A percentile compares a stretch with the other conserved stretches of the same genome.
phyloP scores from a whole-genome alignment of 1,140 invertebrate genomes.

The Monomorium pharaonis region DNA sequence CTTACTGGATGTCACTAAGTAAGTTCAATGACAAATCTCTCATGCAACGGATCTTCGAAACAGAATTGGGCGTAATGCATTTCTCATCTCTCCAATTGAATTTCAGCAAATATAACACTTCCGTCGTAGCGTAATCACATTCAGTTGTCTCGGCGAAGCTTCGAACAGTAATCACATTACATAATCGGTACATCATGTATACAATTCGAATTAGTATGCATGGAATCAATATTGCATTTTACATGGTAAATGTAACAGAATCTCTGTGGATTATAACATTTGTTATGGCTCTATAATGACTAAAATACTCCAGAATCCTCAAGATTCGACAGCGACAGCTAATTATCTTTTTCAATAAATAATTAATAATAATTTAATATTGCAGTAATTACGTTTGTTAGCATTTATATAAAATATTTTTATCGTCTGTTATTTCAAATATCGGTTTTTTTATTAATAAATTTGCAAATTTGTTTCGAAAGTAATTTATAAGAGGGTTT shows the following conservation, averaged over 20 bases:
- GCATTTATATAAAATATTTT: not conserved
- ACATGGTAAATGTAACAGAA: not conserved
- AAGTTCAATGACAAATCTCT: not conserved
- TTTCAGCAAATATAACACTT: conserved; percentile 12
- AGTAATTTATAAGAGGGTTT: not conserved
- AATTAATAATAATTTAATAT: not conserved
- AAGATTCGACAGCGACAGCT: not conserved
- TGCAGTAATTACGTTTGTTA: not conserved
- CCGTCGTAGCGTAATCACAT: not conserved
- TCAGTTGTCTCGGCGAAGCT: not conserved
- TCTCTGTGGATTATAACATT: not conserved
- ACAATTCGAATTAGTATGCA: not conserved
- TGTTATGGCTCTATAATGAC: not conserved
- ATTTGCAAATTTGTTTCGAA: not conserved
- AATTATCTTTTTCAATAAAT: not conserved
- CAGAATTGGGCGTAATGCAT: not conserved
- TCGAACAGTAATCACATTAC: not conserved
- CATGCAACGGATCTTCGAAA: not conserved
- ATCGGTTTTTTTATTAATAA: not conserved
- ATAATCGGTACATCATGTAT: not conserved
- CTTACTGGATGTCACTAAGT: not conserved
- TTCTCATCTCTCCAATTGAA: conserved; percentile 16
- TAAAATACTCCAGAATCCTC: too few relatives aligned
- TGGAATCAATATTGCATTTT: not conserved
- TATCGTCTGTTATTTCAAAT: not conserved